Conservation (phyloP, 1,140 invertebrate genomes). For the Drosophila aff. region DNA sequence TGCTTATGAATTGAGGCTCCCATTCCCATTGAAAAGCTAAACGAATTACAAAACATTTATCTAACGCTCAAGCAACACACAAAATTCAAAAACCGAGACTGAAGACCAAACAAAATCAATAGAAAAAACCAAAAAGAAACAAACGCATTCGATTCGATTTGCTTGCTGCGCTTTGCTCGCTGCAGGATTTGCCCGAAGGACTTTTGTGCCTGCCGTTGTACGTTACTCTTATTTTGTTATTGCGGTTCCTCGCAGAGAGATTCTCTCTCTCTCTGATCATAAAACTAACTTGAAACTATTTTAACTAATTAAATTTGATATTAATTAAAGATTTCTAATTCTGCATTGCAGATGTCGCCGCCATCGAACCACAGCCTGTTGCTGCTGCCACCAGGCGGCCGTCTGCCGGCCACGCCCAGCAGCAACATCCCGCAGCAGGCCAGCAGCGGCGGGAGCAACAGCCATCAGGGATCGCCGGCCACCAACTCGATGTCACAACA, state of each 20-base stretch:
- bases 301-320: not conserved
- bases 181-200: conserved; percentile 59
- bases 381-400: conserved; percentile 62
- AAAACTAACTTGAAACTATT: conserved; percentile 32
- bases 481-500: conserved; percentile 85
- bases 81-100: conserved; percentile 29
- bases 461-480: conserved; percentile 48
- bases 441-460: conserved; percentile 47
- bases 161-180: conserved; percentile 74
- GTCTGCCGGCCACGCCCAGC: conserved; percentile 46
- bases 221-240: conserved; percentile 54
- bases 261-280: conserved; percentile 11
- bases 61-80: conserved; percentile 66
- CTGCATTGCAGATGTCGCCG: conserved; percentile 86
- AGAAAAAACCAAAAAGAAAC: conserved; percentile 56
- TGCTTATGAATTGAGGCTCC: conserved; percentile 1
- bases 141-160: conserved; percentile 79
- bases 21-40: conserved; percentile 48
- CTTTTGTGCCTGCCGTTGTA: conserved; percentile 50
- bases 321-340: conserved; percentile 3
- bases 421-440: conserved; percentile 27
- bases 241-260: conserved; percentile 4
- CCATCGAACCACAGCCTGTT: conserved; percentile 78
- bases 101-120: conserved; percentile 13
- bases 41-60: conserved; percentile 79